Conservation (phyloP, 2,113 vertebrate genomes). For the Mustela nigripes region DNA sequence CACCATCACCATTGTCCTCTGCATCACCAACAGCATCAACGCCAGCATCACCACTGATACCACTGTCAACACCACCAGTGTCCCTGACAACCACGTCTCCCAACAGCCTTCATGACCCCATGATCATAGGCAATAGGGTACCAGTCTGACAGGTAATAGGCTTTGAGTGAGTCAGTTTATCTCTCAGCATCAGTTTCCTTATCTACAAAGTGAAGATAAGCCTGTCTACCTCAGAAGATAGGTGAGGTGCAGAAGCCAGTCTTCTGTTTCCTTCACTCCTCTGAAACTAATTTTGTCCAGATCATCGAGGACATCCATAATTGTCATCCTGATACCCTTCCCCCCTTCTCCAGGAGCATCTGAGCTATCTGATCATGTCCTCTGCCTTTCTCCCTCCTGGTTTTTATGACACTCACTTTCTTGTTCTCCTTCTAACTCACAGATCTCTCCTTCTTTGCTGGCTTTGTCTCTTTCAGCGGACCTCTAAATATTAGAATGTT, state of each 20-base stretch:
- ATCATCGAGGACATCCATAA: neutral
- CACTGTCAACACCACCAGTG: accelerated
- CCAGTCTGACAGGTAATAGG: neutral
- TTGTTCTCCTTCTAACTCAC: neutral
- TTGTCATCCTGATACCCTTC: accelerated
- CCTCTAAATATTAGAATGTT: neutral
- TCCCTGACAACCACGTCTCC: neutral
- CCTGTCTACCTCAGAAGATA: neutral
- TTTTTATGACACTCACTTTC: neutral
- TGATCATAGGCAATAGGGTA: neutral
- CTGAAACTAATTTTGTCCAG: neutral
- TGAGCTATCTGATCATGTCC: neutral
- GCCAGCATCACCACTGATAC: neutral
- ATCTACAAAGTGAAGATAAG: neutral
- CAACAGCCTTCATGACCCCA: neutral
- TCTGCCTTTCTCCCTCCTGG: neutral
- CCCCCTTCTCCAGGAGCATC: neutral
- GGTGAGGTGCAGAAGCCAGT: neutral
- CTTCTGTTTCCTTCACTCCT: neutral
- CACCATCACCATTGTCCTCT: neutral
- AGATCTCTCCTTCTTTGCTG: neutral
- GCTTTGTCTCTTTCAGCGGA: neutral
- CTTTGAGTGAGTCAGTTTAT: neutral
- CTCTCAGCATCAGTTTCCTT: neutral
- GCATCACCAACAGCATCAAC: neutral